These are phyloP conservation scores for Hippoglossus stenolepis DNA, from an alignment of 2,113 vertebrate genomes.

Conservation along the genomic window DNA sequence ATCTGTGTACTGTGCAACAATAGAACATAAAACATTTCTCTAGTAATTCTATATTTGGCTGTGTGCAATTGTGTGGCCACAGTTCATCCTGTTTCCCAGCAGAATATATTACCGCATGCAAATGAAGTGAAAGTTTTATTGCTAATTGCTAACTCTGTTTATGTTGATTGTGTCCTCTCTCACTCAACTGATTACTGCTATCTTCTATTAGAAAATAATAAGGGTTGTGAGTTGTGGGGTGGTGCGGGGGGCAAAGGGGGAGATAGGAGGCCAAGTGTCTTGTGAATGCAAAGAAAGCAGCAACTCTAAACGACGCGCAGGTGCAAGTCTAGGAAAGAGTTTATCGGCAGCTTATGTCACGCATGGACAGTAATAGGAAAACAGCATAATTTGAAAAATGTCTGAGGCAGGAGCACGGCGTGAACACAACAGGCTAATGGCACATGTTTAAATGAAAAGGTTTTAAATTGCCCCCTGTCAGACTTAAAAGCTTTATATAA, in stretches of 20 bases:
- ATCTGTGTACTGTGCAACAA: not conserved
- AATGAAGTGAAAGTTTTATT: constrained; percentile 59
- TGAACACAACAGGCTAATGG: constrained; percentile 35
- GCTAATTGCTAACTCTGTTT: constrained; percentile 68
- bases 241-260: constrained; percentile 5
- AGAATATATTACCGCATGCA: constrained; percentile 25
- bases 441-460: constrained; percentile 25
- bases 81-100: not conserved
- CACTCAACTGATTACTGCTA: constrained; percentile 63
- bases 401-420: constrained; percentile 31
- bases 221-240: constrained; percentile 36
- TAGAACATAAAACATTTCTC: no score
- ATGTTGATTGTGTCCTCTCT: constrained; percentile 69
- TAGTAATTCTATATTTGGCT: not conserved
- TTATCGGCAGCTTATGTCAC: constrained; percentile 66
- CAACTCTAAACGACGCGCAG: constrained; percentile 49
- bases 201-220: constrained; percentile 67
- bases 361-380: constrained; percentile 59
- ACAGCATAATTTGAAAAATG: constrained; percentile 62
- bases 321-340: constrained; percentile 57
- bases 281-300: constrained; percentile 65
- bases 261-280: constrained; percentile 26
- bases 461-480: constrained; percentile 23
- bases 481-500: constrained; percentile 13
- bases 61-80: not conserved